phyloP scores from a whole-genome alignment of 1,140 invertebrate species.

The Limonius californicus region DNA sequence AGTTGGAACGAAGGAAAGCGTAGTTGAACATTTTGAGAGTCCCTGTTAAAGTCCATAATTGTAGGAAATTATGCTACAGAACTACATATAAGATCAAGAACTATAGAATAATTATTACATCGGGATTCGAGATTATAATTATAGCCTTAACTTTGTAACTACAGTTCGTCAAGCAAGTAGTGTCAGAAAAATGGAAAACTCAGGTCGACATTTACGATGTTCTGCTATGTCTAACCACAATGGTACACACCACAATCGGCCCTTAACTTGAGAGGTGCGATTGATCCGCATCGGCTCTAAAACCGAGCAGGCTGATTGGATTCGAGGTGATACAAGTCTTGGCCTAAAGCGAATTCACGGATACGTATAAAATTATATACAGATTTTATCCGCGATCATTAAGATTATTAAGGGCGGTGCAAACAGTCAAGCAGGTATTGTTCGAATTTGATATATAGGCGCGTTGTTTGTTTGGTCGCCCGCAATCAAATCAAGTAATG shows the following conservation, averaged over 20 bases:
- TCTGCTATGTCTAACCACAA: conserved; percentile 25
- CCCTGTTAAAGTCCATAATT: conserved; percentile 33
- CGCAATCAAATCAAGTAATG: conserved; percentile 42
- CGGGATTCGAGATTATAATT: conserved; percentile 42
- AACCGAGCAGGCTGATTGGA: conserved; percentile 22
- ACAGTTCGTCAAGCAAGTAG: conserved; percentile 31
- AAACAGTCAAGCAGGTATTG: conserved; percentile 41
- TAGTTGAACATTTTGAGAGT: conserved; percentile 25
- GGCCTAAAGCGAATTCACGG: conserved; percentile 39
- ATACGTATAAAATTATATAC: conserved; percentile 44
- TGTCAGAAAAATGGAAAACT: conserved; percentile 23
- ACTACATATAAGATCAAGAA: conserved; percentile 36
- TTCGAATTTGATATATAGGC: conserved; percentile 40
- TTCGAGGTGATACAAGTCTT: conserved; percentile 39
- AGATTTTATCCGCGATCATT: conserved; percentile 47
- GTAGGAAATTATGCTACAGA: conserved; percentile 40
- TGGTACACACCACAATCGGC: conserved; percentile 20
- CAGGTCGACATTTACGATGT: conserved; percentile 19
- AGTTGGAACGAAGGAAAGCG: too few relatives aligned
- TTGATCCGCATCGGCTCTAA: conserved; percentile 9
- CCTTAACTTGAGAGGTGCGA: neutral
- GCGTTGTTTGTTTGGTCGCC: conserved; percentile 39
- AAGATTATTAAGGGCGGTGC: conserved; percentile 46
- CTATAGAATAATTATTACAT: conserved; percentile 41
- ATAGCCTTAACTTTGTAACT: conserved; percentile 28